Base-by-base conservation (phyloP, 2,888 invertebrate species). In the Leucophenga montana region DNA sequence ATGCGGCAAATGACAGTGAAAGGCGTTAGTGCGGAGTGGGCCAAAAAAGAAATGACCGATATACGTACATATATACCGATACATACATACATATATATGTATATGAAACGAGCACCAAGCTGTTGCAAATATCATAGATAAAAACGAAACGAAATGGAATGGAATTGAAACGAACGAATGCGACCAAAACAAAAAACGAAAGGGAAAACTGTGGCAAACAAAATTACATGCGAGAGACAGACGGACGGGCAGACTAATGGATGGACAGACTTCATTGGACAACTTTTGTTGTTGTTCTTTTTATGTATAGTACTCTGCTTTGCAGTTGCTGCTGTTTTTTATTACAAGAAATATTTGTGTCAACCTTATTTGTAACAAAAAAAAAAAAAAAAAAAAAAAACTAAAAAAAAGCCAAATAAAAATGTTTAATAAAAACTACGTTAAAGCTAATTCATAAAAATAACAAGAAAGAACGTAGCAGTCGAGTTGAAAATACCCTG, bases 131-230 rank as follows among this genome's bases (percentile, higher is more conserved):
- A 33, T 5, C 33, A 33, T 33, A 33, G 33, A 33, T 33, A 33
- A 33, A 44, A 16, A 18, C 14, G 62, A 46, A 62, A 62, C 46
- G 16, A 62, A 59, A 46, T 46, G 62, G 62, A 44, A 62, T 20
- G 2, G 33, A 33, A n/a, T n/a, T 27, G 61, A 62, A 62, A 46
- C 54, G n/a, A 50, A 56, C 62, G 46, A 46, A 62, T 20, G 62
- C 59, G 59, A 59, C 16, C 33, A 59, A 59, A 64, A 64, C 46
- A 64, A 48, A 64, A 64, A 64, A 5, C 46, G 62, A 64, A 46
- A 46, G 46, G 62, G 46, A 64, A 64, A 64, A 64, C 62, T 64
- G 27, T 27, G 16, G 50, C 39, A 39, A 39, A 39, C 39, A 39
- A 39, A 39, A 39, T 39, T 39, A 39, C 39, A 39, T 39, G 39